Conservation (phyloP, 2,797 vertebrate species). For the Apogon hyalosoma region DNA sequence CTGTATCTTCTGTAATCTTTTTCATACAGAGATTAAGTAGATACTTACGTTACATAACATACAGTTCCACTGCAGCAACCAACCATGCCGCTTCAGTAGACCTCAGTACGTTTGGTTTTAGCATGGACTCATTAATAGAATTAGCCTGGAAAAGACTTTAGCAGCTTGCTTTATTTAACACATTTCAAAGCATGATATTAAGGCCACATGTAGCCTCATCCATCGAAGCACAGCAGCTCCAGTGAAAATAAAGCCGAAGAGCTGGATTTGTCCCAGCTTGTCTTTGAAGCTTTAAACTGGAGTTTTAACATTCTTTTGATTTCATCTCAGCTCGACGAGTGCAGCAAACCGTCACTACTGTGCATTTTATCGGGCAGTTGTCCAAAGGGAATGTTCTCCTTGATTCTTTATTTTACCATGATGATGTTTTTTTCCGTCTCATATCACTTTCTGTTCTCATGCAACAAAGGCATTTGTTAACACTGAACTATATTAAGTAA, state of each 20-base stretch:
- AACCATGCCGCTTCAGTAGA: conserved; percentile 5
- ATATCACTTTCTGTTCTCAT: conserved; percentile 10
- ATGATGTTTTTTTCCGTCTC: background rate
- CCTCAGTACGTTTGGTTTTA: conserved; percentile 11
- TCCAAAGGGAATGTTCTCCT: conserved; percentile 43
- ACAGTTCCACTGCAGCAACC: background rate
- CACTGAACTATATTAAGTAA: conserved; percentile 21
- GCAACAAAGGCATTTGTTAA: conserved; percentile 14
- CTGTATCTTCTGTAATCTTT: conserved; percentile 13
- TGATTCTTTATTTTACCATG: conserved; percentile 15
- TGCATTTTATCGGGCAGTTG: background rate
- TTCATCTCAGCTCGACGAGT: conserved; percentile 6
- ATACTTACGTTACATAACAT: conserved; percentile 5
- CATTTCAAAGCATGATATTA: conserved; percentile 19
- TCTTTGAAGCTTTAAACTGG: conserved; percentile 34
- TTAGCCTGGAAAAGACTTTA: conserved; percentile 9
- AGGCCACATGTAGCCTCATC: conserved; percentile 20
- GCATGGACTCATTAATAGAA: conserved; percentile 3
- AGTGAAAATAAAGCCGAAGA: background rate
- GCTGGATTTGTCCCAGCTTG: conserved; percentile 50
- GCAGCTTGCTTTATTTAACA: conserved; percentile 27
- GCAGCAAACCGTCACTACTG: conserved; percentile 7
- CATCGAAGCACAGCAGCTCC: conserved; percentile 46
- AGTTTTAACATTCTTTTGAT: conserved; percentile 32
- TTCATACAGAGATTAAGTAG: conserved; percentile 21